phyloP scores from a whole-genome alignment of 2,113 vertebrate species.

The Caranx melampygus region DNA sequence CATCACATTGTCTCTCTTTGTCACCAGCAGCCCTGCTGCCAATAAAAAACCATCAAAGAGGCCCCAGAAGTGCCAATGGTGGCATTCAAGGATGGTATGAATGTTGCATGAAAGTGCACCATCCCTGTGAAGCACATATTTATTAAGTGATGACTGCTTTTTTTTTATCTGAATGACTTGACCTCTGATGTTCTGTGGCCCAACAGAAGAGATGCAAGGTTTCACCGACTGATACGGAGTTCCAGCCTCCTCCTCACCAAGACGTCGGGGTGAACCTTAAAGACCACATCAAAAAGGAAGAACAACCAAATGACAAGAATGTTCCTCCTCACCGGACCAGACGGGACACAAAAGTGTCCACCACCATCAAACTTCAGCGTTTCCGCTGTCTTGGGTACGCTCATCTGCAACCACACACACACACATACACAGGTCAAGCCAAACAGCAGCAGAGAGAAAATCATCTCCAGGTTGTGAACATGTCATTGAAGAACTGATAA shows the following conservation, averaged over 20 bases:
- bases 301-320: too few species aligned
- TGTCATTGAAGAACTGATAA: not conserved
- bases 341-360: too few species aligned
- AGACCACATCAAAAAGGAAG: too few species aligned
- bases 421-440: too few species aligned
- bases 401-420: not conserved
- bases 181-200: not conserved
- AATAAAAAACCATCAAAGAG: not conserved
- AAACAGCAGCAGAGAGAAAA: not conserved
- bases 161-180: not conserved
- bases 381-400: not conserved
- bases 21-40: not conserved
- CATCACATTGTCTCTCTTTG: not conserved
- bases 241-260: too few species aligned
- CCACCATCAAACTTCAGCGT: not conserved
- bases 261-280: too few species aligned
- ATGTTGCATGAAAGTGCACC: not conserved
- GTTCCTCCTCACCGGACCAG: too few species aligned
- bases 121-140: not conserved
- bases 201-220: not conserved
- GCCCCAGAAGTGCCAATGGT: not conserved
- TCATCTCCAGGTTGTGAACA: not conserved
- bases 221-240: too few species aligned
- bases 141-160: not conserved
- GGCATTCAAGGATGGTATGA: not conserved